These are phyloP conservation scores for Dipodomys merriami DNA, from an alignment of 2,113 vertebrate species.

Conservation along the genomic window DNA sequence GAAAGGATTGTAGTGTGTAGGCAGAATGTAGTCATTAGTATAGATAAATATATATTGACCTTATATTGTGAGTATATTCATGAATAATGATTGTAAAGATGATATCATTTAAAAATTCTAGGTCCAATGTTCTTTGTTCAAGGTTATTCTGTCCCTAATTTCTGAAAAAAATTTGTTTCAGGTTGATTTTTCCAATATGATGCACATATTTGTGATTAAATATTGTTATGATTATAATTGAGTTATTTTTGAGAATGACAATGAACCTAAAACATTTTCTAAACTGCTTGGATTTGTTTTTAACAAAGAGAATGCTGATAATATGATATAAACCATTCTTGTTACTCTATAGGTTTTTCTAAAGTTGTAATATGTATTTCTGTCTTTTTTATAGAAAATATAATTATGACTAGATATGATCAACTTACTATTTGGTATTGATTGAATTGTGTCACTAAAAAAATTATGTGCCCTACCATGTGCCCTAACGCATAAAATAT, in stretches of 20 bases:
- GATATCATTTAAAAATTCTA: neutral
- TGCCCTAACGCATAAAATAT: neutral
- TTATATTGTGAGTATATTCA: neutral
- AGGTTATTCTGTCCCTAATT: neutral
- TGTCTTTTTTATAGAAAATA: no score
- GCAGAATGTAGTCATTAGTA: neutral
- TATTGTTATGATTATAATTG: constrained; percentile 18
- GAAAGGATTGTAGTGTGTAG: neutral
- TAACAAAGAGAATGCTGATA: neutral
- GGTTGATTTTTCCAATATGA: no score
- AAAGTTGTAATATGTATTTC: no score
- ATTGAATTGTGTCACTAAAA: neutral
- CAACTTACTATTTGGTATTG: neutral
- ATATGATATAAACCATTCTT: neutral
- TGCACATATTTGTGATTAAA: no score
- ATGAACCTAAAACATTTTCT: neutral
- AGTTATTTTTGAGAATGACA: neutral
- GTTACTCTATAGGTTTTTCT: neutral
- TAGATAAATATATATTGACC: neutral
- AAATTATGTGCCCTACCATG: neutral
- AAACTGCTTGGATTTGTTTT: neutral
- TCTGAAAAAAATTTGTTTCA: neutral
- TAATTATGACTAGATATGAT: neutral
- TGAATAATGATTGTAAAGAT: constrained; percentile 7
- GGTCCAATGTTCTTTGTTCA: neutral